Base-by-base conservation (phyloP, 2,888 invertebrate species). In the Nasonovia ribisnigri region DNA sequence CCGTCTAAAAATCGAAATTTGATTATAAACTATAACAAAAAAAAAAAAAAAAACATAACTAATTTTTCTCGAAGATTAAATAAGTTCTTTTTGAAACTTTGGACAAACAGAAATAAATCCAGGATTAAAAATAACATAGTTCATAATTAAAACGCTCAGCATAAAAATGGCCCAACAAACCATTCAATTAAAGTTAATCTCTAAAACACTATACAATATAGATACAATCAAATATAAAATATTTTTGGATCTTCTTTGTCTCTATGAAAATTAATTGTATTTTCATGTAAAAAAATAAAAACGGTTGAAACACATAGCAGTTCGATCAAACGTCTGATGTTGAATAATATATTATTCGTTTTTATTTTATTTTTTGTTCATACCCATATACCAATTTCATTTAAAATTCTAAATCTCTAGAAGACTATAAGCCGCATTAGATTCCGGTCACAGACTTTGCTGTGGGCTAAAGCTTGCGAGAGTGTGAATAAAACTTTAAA, bases 401-500 rank as follows among this genome's bases (percentile, higher is more conserved):
- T 91, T 91, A n/a, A 86, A 54, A 86, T 91, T 91, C 46, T 86
- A 84, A 86, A 91, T 91, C 54, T 91, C 57, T 46, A 43, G 57
- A 57, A 46, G n/a, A 84, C 29, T 3, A 10, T 91, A 91, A 91
- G 84, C 54, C 26, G 46, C 57, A 57, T 86, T 86, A 57, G 10
- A 91, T 86, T 91, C 57, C 54, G 57, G 84, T 91, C 84, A 84
- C 84, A 91, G 54, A 84, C 84, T 91, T 36, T 26, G 26, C 5
- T 51, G 13, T 11, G 11, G 13, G n/a, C 46, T 86, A 46, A 91
- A 86, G 10, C 57, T 57, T 57, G 84, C 36, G 20, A 57, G 43
- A 91, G 84, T 84, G 91, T 84, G 43, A 86, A 91, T 91, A 86
- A 86, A 91, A 91, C 57, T 91, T 91, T 86, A 86, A 91, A 91